phyloP scores from a whole-genome alignment of 2,113 vertebrate genomes.

The Dasypus novemcinctus region DNA sequence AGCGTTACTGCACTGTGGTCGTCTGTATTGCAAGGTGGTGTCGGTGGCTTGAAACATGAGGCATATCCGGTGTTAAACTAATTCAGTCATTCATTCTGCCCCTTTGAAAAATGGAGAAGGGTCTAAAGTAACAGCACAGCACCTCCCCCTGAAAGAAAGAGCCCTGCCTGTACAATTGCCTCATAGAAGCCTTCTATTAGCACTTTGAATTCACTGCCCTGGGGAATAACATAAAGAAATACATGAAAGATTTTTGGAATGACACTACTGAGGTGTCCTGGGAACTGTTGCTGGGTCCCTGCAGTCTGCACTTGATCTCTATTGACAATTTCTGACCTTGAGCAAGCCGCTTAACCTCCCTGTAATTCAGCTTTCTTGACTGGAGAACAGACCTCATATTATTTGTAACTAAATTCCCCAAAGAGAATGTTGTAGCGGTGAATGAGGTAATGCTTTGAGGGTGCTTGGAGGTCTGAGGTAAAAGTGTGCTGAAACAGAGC shows the following conservation, averaged over 20 bases:
- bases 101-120: slow-evolving; percentile 60
- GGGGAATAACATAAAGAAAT: slow-evolving; percentile 27
- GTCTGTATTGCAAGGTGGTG: not conserved
- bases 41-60: slow-evolving; percentile 44
- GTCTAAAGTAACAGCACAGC: slow-evolving; percentile 21
- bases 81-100: slow-evolving; percentile 47
- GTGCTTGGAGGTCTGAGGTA: not conserved
- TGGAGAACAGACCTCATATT: not conserved
- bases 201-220: not conserved
- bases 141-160: not conserved
- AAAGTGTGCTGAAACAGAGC: not conserved
- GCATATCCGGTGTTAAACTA: slow-evolving; percentile 22
- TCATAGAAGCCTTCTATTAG: slow-evolving; percentile 28
- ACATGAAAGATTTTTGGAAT: slow-evolving; percentile 35
- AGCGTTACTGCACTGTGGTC: not conserved
- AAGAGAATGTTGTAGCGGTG: not conserved
- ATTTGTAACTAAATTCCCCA: slow-evolving; percentile 42
- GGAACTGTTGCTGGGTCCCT: not conserved
- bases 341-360: slow-evolving; percentile 11
- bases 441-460: slow-evolving; percentile 12
- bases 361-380: slow-evolving; percentile 30
- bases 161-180: not conserved
- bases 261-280: not conserved
- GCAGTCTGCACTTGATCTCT: slow-evolving; percentile 36
- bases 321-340: slow-evolving; percentile 33